Conservation (phyloP, 1,140 invertebrate genomes). For the Caenorhabditis briggsae region DNA sequence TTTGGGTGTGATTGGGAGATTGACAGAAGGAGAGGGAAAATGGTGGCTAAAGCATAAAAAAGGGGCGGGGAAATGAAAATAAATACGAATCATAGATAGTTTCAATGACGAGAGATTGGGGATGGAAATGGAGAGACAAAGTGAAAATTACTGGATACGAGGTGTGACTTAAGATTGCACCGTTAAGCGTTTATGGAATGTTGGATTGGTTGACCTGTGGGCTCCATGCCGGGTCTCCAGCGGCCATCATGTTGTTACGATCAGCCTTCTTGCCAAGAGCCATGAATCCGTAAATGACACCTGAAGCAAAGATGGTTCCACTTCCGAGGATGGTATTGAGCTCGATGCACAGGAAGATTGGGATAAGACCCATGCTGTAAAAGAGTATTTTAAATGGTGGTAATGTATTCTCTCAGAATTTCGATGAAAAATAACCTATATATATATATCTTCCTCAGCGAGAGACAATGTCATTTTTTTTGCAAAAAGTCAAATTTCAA, state of each 20-base stretch:
- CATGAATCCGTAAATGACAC: slow-evolving; percentile 92
- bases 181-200: slow-evolving; percentile 5
- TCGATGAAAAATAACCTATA: too few relatives aligned
- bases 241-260: slow-evolving; percentile 74
- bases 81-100: slow-evolving; percentile 16
- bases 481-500: not conserved
- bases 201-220: slow-evolving; percentile 75
- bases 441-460: too few relatives aligned
- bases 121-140: slow-evolving; percentile 45
- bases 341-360: slow-evolving; percentile 86
- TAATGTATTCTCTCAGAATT: not conserved
- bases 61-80: not conserved
- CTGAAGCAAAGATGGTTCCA: slow-evolving; percentile 89
- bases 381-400: slow-evolving; percentile 6
- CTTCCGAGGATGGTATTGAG: slow-evolving; percentile 87
- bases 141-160: slow-evolving; percentile 54
- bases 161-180: not conserved
- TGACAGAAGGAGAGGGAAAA: not conserved
- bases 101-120: not conserved
- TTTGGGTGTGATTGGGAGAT: not conserved
- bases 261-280: slow-evolving; percentile 82
- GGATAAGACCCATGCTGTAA: slow-evolving; percentile 75
- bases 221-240: slow-evolving; percentile 75
- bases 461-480: not conserved
- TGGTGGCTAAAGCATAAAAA: not conserved